phyloP scores from a whole-genome alignment of 2,888 invertebrate species.

The Ametastegia equiseti region DNA sequence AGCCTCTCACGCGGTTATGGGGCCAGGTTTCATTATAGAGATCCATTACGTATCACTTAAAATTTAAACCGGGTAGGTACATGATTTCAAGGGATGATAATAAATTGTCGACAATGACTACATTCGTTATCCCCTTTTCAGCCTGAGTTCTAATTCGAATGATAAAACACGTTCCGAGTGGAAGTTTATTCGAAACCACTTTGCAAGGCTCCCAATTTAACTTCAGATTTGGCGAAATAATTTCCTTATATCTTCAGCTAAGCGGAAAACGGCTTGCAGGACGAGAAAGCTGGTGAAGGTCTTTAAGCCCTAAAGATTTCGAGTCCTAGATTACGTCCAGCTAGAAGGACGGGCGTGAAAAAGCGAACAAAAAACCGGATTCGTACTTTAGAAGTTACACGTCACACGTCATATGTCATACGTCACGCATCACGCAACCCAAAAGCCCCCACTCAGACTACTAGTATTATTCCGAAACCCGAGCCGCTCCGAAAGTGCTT shows the following conservation, averaged over 20 bases:
- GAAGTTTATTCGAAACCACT: not conserved
- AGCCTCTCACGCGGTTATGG: not conserved
- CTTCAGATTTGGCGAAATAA: not conserved
- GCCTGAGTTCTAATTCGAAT: not conserved
- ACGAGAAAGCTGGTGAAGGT: not conserved
- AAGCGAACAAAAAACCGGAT: not conserved
- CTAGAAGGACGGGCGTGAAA: not conserved
- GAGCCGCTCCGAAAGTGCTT: conserved; percentile 31
- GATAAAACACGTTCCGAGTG: not conserved
- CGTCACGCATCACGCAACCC: conserved; percentile 14
- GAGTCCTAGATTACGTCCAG: not conserved
- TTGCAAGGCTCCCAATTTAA: not conserved
- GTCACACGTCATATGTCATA: conserved; percentile 16
- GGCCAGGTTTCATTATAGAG: not conserved
- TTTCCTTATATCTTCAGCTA: not conserved
- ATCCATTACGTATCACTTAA: not conserved
- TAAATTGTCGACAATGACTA: conserved; percentile 1
- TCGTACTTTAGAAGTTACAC: conserved; percentile 19
- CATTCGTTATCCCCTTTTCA: not conserved
- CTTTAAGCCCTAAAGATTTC: not conserved
- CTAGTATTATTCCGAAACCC: conserved; percentile 36
- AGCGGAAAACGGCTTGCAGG: not conserved
- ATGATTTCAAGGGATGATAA: not conserved
- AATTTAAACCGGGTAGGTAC: not conserved
- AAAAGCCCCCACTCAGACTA: conserved; percentile 26